Base-by-base conservation (phyloP, 2,797 vertebrate genomes). In the Pempheris klunzingeri region DNA sequence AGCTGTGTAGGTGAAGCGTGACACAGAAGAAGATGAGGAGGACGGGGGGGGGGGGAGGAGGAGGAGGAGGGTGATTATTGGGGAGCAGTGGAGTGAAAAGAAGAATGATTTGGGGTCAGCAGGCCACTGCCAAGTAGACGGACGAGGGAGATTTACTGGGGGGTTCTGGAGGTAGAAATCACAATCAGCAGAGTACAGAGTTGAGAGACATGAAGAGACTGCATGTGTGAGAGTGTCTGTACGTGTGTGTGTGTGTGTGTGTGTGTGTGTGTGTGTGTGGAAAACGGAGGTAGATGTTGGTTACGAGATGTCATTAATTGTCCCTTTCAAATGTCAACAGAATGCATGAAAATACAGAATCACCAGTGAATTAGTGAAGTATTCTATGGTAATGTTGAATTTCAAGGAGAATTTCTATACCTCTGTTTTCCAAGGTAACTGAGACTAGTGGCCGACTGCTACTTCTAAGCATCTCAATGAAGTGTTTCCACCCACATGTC, bases 31-130 rank as follows among this genome's bases (percentile, higher is more conserved):
- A n/a, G 58, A 64, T 17, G 39, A 55, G n/a, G n/a, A n/a, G n/a
- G n/a, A n/a, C n/a, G n/a, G n/a, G n/a, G n/a, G 14, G 58, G 60
- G 24, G 53, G 20, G 20, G 13, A 71, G 41, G 46, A 70, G 18
- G 62, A 65, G 50, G 70, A 77, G 41, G 53, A 77, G 59, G 41
- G 50, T 36, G 53, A 83, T 85, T 78, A 68, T 63, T 61, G 39
- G 54, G 26, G 63, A 55, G 55, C 74, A 67, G 32, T 36, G 73
- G 52, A 80, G 72, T 70, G 70, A 55, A 54, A 54, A 77, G 66
- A 24, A 66, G 17, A 47, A 57, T 50, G 71, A 85, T 77, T 60
- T 57, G 39, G 28, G 80, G 73, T 83, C 80, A 86, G 67, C 9
- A 58, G 64, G 71, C 54, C 61, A 54, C 24, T 41, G 3, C 18